These are phyloP conservation scores for Syngnathus floridae DNA, from an alignment of 2,113 vertebrate genomes.

Conservation along the genomic window DNA sequence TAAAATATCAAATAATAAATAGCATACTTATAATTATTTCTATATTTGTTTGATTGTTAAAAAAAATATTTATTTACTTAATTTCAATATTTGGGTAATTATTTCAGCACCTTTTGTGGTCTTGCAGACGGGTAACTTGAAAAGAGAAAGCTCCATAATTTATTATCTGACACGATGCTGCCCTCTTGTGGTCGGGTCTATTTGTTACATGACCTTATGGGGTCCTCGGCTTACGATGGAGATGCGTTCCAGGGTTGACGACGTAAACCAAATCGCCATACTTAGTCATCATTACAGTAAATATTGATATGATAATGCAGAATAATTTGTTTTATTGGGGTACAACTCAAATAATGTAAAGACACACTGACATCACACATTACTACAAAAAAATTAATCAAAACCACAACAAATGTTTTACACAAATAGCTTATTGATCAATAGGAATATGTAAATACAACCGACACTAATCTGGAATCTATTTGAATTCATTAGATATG, in stretches of 20 bases:
- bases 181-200: background rate
- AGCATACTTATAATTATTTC: background rate
- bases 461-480: too few relatives aligned
- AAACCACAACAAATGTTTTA: background rate
- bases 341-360: background rate
- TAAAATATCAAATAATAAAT: too few relatives aligned
- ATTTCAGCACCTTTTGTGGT: background rate
- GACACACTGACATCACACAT: background rate
- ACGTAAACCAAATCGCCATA: background rate
- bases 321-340: slow-evolving; percentile 4
- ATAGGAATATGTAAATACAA: background rate
- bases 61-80: too few relatives aligned
- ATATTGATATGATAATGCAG: too few relatives aligned
- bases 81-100: background rate
- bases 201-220: background rate
- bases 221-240: background rate
- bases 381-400: background rate
- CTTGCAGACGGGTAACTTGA: background rate
- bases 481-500: too few relatives aligned
- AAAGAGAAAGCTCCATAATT: background rate
- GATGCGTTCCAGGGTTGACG: background rate
- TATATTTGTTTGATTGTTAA: background rate
- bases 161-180: background rate
- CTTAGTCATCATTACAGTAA: too few relatives aligned
- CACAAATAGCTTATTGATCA: background rate